phyloP scores from a whole-genome alignment of 2,888 invertebrate species.

The Cyrtodaria siliqua region DNA sequence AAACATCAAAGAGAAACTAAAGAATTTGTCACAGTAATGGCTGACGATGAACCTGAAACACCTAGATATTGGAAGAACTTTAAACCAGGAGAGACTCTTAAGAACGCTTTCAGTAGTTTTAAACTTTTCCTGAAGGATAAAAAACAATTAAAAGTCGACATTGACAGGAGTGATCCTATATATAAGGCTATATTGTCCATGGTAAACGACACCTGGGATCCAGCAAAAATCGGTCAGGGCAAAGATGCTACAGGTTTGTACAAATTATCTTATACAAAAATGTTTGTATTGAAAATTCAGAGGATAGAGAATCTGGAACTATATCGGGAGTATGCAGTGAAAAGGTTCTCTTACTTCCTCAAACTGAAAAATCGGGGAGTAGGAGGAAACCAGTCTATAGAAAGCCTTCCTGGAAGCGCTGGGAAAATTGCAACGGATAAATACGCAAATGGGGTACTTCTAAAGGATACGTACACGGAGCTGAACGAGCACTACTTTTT shows the following conservation, averaged over 20 bases:
- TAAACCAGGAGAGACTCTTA: conserved; percentile 11
- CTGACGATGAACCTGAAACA: conserved; percentile 28
- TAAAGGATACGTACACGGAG: conserved; percentile 63
- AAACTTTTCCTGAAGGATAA: neutral
- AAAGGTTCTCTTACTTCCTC: conserved; percentile 50
- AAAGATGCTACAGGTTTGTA: conserved; percentile 62
- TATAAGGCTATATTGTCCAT: conserved; percentile 55
- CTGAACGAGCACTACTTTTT: conserved; percentile 49
- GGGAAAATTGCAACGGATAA: neutral
- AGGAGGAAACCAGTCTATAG: neutral
- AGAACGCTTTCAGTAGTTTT: neutral
- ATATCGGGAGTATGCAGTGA: conserved; percentile 57
- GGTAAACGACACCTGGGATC: conserved; percentile 60
- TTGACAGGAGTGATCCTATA: conserved; percentile 3
- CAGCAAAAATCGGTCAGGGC: conserved; percentile 61
- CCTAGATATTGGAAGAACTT: conserved; percentile 37
- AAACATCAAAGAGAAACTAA: conserved; percentile 31
- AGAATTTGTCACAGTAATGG: conserved; percentile 54
- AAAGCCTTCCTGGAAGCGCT: conserved; percentile 14
- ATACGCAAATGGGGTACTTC: conserved; percentile 12
- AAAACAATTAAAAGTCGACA: neutral
- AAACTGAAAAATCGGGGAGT: conserved; percentile 3
- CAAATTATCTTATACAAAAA: conserved; percentile 13
- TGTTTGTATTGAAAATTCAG: conserved; percentile 65
- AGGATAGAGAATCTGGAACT: conserved; percentile 70